These are phyloP conservation scores for Australoheros facetus DNA, from an alignment of 2,797 vertebrate genomes.

Conservation along the genomic window DNA sequence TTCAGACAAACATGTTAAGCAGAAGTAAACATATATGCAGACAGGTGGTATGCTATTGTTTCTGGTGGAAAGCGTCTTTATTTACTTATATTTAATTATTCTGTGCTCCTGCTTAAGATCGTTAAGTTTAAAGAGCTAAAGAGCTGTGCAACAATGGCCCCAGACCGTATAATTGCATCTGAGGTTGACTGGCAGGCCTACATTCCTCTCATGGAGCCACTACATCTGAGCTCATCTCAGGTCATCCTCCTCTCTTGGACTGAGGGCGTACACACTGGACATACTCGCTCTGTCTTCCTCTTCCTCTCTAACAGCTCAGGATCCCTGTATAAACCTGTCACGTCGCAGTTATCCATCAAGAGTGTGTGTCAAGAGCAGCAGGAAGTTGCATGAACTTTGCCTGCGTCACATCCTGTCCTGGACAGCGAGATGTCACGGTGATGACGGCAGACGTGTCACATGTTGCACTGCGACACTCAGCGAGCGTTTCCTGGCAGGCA, in stretches of 20 bases:
- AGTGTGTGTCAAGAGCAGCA: slow-evolving; percentile 15
- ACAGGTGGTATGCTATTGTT: neutral
- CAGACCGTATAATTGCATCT: neutral
- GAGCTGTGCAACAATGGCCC: neutral
- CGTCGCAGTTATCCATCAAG: neutral
- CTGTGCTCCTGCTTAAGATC: neutral
- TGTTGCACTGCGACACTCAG: slow-evolving; percentile 10
- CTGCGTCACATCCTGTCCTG: slow-evolving; percentile 51
- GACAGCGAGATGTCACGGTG: slow-evolving; percentile 19
- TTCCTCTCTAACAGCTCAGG: neutral
- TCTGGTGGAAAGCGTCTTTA: neutral
- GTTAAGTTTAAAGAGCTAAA: neutral
- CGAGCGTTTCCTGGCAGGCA: slow-evolving; percentile 37
- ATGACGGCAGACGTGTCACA: slow-evolving; percentile 41
- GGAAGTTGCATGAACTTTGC: slow-evolving; percentile 20
- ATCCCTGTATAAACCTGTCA: neutral
- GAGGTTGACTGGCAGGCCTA: neutral
- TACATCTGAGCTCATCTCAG: neutral
- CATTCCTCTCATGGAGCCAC: neutral
- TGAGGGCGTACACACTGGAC: neutral
- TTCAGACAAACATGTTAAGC: neutral
- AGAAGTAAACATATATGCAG: neutral
- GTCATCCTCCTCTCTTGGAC: too few relatives aligned
- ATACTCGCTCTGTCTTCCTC: neutral
- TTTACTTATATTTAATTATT: neutral